Conservation (phyloP, 1,140 invertebrate genomes). For the Leptinotarsa undecemlineata region DNA sequence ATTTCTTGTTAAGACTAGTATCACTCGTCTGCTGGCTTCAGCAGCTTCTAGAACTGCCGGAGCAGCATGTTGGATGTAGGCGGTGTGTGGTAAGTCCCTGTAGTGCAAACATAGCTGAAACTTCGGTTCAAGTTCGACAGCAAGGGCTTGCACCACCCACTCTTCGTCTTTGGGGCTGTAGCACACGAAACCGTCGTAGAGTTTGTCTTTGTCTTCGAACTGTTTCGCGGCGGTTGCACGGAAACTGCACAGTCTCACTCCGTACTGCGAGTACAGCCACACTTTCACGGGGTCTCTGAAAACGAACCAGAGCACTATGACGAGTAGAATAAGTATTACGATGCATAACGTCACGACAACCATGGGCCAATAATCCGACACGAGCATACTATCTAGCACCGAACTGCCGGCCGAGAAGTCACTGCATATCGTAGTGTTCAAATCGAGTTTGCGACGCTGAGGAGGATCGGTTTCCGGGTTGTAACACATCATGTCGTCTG, state of each 20-base stretch:
- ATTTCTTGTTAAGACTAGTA: conserved; percentile 80
- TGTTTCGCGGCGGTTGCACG: conserved; percentile 57
- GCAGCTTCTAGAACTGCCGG: conserved; percentile 83
- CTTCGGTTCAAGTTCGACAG: conserved; percentile 81
- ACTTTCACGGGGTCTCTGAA: conserved; percentile 82
- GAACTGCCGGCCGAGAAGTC: conserved; percentile 82
- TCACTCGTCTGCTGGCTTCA: conserved; percentile 78
- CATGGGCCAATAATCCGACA: conserved; percentile 83
- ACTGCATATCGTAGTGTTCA: conserved; percentile 80
- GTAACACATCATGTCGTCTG: conserved; percentile 77
- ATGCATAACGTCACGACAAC: conserved; percentile 77
- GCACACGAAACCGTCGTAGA: conserved; percentile 91
- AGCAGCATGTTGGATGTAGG: conserved; percentile 73
- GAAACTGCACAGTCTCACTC: conserved; percentile 74
- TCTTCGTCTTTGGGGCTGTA: conserved; percentile 92
- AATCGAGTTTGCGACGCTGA: conserved; percentile 73
- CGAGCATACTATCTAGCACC: conserved; percentile 79
- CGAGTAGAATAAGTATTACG: conserved; percentile 71
- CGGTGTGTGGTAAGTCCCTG: conserved; percentile 73
- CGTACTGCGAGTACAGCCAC: conserved; percentile 87
- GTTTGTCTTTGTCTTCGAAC: conserved; percentile 78
- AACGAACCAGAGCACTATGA: conserved; percentile 77
- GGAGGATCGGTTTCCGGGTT: conserved; percentile 74
- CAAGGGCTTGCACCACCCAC: conserved; percentile 82
- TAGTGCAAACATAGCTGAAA: conserved; percentile 88